Conservation (phyloP, 2,113 vertebrate genomes). For the Crocuta crocuta region DNA sequence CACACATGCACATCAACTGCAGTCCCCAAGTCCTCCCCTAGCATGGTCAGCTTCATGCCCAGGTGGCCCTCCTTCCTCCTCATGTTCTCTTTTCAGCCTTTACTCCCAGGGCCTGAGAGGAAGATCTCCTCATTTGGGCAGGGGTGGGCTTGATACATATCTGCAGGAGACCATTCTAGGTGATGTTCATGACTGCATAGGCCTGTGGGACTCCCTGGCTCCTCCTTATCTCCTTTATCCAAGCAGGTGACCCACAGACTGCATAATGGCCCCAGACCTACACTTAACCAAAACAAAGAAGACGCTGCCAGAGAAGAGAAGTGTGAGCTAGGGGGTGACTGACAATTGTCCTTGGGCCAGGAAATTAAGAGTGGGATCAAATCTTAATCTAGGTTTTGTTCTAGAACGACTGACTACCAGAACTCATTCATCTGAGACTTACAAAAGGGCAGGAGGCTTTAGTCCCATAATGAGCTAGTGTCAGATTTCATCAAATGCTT, state of each 20-base stretch:
- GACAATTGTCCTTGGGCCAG: neutral
- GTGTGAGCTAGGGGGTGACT: neutral
- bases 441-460: neutral
- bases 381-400: neutral
- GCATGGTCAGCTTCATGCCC: neutral
- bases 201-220: neutral
- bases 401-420: neutral
- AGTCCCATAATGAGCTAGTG: neutral
- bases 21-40: neutral
- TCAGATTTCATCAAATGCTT: neutral
- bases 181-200: neutral
- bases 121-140: neutral
- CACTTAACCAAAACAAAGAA: neutral
- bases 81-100: neutral
- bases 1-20: too few species aligned
- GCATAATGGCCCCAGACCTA: neutral
- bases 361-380: conserved; percentile 6
- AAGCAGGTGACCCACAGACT: neutral
- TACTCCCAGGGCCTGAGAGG: neutral
- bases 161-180: neutral
- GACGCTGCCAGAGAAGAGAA: neutral
- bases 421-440: neutral
- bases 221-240: neutral
- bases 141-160: too few species aligned
- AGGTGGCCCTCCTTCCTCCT: neutral